Base-by-base conservation (phyloP, 2,888 invertebrate genomes). In the Drosophila colorata region DNA sequence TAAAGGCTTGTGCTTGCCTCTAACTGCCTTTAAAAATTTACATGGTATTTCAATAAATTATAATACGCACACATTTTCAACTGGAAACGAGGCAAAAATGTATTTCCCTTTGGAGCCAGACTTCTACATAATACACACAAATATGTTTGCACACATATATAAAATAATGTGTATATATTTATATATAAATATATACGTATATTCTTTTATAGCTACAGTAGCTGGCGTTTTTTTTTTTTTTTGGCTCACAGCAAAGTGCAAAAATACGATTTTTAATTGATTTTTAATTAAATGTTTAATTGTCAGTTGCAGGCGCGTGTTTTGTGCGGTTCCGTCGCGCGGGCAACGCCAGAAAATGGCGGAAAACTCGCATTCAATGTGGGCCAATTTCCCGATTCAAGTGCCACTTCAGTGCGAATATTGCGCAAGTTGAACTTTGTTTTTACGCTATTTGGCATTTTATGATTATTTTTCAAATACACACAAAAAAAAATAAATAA, bases 211-310 rank as follows among this genome's bases (percentile, higher is more conserved):
- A 37, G 40, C 14, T 25, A 23, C n/a, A 11, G 33, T 43, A 14
- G 47, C 31, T 43, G 51, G 51, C 9, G 7, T n/a, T 49, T 35
- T 49, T 38, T 53, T 41, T 20, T 8, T 3, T 37, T 31, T 56
- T 51, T 23, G 6, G 16, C 46, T 55, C 41, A 31, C 59, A 69
- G 55, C 75, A 67, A 69, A 72, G 67, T 79, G 79, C 74, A 74
- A 72, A 79, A 79, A 78, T 78, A 72, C 69, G 63, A 61, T 65
- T 76, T 83, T 80, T 73, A 86, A 83, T 83, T 86, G 86, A 83
- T 83, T 83, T 80, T 83, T 80, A 79, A 83, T 83, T 83, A 86
- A 83, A 83, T 86, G 86, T 86, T 83, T 79, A 79, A 83, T 80
- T 83, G 83, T 80, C 83, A 80, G 79, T 77, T 86, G 79, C 86